Conservation (phyloP, 1,140 invertebrate species). For the Drosophila yakuba region DNA sequence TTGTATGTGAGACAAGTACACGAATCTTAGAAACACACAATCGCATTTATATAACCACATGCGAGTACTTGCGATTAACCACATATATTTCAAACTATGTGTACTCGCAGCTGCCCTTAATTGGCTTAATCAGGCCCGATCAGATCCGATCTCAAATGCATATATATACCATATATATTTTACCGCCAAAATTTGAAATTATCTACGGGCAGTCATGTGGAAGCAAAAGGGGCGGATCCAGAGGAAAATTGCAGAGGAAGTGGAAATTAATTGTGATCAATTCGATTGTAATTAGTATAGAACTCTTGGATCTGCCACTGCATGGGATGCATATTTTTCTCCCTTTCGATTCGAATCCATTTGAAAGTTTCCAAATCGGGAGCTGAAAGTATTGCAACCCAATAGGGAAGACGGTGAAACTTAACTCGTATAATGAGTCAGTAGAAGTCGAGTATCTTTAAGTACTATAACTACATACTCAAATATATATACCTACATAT, state of each 20-base stretch:
- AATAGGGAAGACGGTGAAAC: conserved; percentile 1
- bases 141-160: background rate
- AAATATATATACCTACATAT: conserved; percentile 27
- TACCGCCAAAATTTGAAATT: conserved; percentile 20
- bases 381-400: conserved; percentile 24
- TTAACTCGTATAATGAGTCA: conserved; percentile 2
- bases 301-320: conserved; percentile 2
- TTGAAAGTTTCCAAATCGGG: background rate
- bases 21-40: conserved; percentile 27
- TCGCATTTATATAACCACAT: conserved; percentile 24
- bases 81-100: conserved; percentile 5
- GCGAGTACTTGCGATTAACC: background rate
- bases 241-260: background rate
- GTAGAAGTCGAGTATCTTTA: conserved; percentile 38
- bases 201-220: conserved; percentile 14
- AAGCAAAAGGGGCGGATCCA: background rate
- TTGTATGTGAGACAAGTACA: conserved; percentile 51
- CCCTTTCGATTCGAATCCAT: background rate
- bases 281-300: background rate
- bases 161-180: background rate
- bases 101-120: conserved; percentile 22
- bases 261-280: background rate
- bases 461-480: conserved; percentile 2
- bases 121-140: background rate
- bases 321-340: conserved; percentile 18